Conservation (phyloP, 1,140 invertebrate species). For the Drosophila athabasca region DNA sequence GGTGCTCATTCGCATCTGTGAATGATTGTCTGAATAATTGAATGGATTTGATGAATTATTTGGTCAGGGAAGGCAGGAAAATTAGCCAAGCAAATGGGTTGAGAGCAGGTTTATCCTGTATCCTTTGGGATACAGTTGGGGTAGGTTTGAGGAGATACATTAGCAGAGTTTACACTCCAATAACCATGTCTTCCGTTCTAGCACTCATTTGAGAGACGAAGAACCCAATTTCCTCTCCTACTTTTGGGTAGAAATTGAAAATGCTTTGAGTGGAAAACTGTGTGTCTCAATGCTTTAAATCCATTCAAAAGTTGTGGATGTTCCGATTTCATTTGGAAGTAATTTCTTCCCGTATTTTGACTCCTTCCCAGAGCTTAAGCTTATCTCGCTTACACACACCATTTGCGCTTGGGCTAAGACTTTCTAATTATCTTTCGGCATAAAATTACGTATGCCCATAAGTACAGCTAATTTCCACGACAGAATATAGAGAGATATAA, state of each 20-base stretch:
- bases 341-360: not conserved
- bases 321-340: not conserved
- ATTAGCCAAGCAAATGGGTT: not conserved
- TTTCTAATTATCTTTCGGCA: slow-evolving; percentile 61
- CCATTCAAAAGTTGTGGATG: slow-evolving; percentile 6
- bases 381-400: slow-evolving; percentile 58
- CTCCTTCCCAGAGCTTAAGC: slow-evolving; percentile 30
- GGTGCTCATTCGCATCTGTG: slow-evolving; percentile 20
- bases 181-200: too few species aligned
- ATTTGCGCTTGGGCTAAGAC: slow-evolving; percentile 55
- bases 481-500: slow-evolving; percentile 19
- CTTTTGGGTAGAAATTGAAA: not conserved
- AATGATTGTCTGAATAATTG: slow-evolving; percentile 57
- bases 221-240: too few species aligned
- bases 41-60: slow-evolving; percentile 47
- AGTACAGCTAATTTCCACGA: slow-evolving; percentile 34
- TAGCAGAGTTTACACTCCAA: too few species aligned
- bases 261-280: not conserved
- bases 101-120: not conserved
- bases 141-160: not conserved
- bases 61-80: slow-evolving; percentile 11
- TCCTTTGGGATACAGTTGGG: not conserved
- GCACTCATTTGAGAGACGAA: too few species aligned
- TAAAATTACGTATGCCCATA: slow-evolving; percentile 54
- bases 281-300: not conserved